A percentile compares a stretch with the other conserved stretches of the same genome.
phyloP scores from a whole-genome alignment of 2,888 invertebrate genomes.

The Gnatocerus cornutus region DNA sequence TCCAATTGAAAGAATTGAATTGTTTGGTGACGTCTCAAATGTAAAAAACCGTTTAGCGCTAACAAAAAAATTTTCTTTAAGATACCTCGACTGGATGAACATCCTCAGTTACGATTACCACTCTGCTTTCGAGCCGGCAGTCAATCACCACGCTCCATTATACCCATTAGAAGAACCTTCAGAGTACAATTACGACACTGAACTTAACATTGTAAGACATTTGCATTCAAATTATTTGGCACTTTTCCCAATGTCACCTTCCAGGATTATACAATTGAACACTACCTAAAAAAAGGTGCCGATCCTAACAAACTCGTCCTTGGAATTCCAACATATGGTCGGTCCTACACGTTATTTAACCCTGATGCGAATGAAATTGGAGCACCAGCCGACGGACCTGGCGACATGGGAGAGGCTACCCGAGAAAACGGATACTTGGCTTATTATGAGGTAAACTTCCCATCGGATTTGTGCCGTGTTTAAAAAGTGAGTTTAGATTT shows the following conservation, averaged over 20 bases:
- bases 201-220: conserved; percentile 88
- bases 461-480: conserved; percentile 2
- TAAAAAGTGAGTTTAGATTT: conserved; percentile 78
- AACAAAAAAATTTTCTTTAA: conserved; percentile 60
- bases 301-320: conserved; percentile 86
- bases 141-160: conserved; percentile 92
- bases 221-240: conserved; percentile 1
- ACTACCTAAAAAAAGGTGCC: conserved; percentile 86
- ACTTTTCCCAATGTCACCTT: neutral
- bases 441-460: conserved; percentile 85
- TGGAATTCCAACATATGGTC: conserved; percentile 92
- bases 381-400: conserved; percentile 91
- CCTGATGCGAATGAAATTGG: conserved; percentile 90
- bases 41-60: too few relatives aligned
- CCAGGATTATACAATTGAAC: conserved; percentile 89
- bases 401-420: conserved; percentile 92
- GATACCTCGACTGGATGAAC: conserved; percentile 94
- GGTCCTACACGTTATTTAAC: conserved; percentile 92
- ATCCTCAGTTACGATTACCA: conserved; percentile 94
- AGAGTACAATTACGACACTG: conserved; percentile 90
- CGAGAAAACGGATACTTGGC: conserved; percentile 94
- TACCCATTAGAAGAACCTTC: conserved; percentile 86
- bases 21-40: too few relatives aligned
- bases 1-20: conserved; percentile 45
- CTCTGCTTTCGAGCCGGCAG: conserved; percentile 91